These are phyloP conservation scores for Scaptomyza tumidula DNA, from an alignment of 2,888 invertebrate genomes.

Conservation along the genomic window DNA sequence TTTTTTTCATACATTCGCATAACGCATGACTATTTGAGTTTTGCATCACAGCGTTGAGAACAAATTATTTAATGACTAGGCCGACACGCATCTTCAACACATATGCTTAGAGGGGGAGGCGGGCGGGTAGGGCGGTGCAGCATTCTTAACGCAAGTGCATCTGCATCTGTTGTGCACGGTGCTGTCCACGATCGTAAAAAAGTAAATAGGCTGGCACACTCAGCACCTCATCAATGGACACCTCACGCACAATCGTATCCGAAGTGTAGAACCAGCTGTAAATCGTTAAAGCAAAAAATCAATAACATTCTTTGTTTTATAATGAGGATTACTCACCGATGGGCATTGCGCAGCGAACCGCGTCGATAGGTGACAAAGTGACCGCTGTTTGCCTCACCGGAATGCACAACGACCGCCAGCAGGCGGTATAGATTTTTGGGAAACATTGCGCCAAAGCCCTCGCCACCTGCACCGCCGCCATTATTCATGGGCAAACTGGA, in stretches of 20 bases:
- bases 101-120: neutral
- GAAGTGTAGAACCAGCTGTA: constrained; percentile 94
- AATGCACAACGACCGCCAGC: constrained; percentile 94
- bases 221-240: constrained; percentile 92
- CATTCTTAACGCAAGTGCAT: constrained; percentile 21
- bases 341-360: constrained; percentile 85
- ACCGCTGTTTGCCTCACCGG: constrained; percentile 94
- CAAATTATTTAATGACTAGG: constrained; percentile 50
- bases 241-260: constrained; percentile 93
- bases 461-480: constrained; percentile 65
- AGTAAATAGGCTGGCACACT: constrained; percentile 95
- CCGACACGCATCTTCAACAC: constrained; percentile 31
- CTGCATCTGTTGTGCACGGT: constrained; percentile 61
- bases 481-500: constrained; percentile 83
- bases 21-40: constrained; percentile 17
- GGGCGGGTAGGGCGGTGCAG: too few species aligned
- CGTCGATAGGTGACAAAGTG: constrained; percentile 97
- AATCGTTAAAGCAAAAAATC: neutral
- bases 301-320: neutral
- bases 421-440: constrained; percentile 90
- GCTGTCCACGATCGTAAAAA: constrained; percentile 90
- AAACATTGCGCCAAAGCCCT: constrained; percentile 83
- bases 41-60: constrained; percentile 49
- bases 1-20: constrained; percentile 17
- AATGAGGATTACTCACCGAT: constrained; percentile 73